phyloP scores from a whole-genome alignment of 2,113 vertebrate genomes.

The Corapipo altera region DNA sequence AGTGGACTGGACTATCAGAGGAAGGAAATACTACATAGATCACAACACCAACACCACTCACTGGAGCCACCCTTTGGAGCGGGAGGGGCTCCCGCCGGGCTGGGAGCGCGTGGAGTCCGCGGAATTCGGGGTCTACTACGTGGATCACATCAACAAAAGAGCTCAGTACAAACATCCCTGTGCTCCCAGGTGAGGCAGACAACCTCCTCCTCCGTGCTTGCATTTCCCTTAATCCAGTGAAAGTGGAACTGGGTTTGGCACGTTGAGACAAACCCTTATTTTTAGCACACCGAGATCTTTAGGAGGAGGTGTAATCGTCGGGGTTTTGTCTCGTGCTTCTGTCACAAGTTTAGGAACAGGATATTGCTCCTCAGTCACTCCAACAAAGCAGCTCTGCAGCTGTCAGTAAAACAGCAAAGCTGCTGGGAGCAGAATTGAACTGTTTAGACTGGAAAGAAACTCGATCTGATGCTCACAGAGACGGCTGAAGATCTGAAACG shows the following conservation, averaged over 20 bases:
- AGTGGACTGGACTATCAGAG: conserved; percentile 97
- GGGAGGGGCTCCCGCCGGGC: conserved; percentile 93
- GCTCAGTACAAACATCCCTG: conserved; percentile 96
- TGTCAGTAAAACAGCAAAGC: neutral
- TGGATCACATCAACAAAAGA: conserved; percentile 96
- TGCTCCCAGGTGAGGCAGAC: conserved; percentile 85
- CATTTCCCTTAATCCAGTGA: neutral
- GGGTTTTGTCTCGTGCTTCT: neutral
- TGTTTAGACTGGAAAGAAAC: neutral
- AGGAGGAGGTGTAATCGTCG: neutral
- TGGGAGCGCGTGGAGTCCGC: conserved; percentile 96
- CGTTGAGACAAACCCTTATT: neutral
- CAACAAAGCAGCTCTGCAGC: neutral
- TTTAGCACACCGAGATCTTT: neutral
- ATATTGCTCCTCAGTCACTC: neutral
- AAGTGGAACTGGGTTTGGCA: neutral
- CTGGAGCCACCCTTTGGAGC: conserved; percentile 97
- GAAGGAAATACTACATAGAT: conserved; percentile 97
- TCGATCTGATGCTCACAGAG: neutral
- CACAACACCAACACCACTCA: conserved; percentile 99
- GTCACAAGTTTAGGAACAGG: neutral
- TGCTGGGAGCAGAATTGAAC: neutral
- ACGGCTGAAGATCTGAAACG: neutral
- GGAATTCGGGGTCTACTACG: conserved; percentile 94
- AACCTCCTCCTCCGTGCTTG: neutral